Base-by-base conservation (phyloP, 1,140 invertebrate genomes). In the Akabosia matsudoensis region DNA sequence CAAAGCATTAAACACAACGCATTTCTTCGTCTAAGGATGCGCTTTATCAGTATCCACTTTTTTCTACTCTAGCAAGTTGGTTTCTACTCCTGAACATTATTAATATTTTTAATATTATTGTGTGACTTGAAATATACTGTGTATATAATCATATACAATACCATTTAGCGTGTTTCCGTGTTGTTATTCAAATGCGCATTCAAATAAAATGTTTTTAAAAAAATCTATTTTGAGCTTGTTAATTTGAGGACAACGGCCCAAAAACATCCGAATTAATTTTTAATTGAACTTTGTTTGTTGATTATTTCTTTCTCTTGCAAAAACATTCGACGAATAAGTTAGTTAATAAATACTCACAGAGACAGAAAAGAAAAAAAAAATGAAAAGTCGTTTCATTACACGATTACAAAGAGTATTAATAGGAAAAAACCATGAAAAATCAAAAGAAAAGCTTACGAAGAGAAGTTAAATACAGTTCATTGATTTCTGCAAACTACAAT, bases 241-340 rank as follows among this genome's bases (percentile, higher is more conserved):
- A 3, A 61, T 18, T 31, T 67, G 61, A 67, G 61, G 61, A 67
- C 61, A 67, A 67, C 61, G 61, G 61, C 61, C 61, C 61, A 67
- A 67, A n/a, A n/a, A 67, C 37, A 67, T 67, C 61, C 61, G 61
- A 67, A 67, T 67, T 28, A 30, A 4, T 67, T 67, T 56, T 30
- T 67, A 30, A 67, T 67, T 67, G 7, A 31, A 67, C 61, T 67
- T 67, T 67, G 28, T 67, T 56, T 56, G 4, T n/a, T 4, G 31
- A 67, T 67, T 67, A 16, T 30, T 67, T 24, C n/a, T n/a, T n/a
- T n/a, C n/a, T 64, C 56, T 28, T 64, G n/a, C 56, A 22, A 64
- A 64, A 70, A 30, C 7, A 34, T 13, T 33, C 33, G 67, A 33
- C 28, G 24, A 64, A 22, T 24, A 70, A 30, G 33, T 70, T 70